Conservation (phyloP, 1,140 invertebrate species). For the Ips typographus region DNA sequence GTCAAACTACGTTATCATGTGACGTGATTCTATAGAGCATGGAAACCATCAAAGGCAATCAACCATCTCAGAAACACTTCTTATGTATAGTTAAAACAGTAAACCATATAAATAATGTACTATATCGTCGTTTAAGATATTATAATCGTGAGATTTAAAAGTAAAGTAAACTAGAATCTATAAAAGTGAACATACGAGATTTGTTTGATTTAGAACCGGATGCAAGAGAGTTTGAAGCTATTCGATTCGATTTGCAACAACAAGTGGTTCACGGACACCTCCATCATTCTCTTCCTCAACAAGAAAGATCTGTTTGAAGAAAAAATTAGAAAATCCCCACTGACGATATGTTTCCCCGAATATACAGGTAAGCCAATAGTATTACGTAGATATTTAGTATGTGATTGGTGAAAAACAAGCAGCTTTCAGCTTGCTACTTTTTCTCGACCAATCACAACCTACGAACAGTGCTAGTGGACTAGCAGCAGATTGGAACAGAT, state of each 20-base stretch:
- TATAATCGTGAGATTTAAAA: conserved; percentile 2
- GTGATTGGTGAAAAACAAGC: background rate
- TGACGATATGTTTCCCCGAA: conserved; percentile 94
- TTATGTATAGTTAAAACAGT: no score
- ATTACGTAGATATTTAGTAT: background rate
- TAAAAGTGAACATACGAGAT: background rate
- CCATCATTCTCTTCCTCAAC: conserved; percentile 96
- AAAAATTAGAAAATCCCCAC: conserved; percentile 86
- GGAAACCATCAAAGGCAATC: no score
- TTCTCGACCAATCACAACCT: background rate
- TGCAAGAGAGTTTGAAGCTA: conserved; percentile 92
- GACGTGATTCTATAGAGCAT: no score
- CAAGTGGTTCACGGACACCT: conserved; percentile 97
- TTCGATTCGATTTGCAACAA: conserved; percentile 98
- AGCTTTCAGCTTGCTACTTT: background rate
- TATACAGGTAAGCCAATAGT: conserved; percentile 69
- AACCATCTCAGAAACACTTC: no score
- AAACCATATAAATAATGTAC: no score
- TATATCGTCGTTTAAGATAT: no score
- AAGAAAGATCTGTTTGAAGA: conserved; percentile 97
- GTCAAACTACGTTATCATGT: no score
- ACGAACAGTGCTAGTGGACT: background rate
- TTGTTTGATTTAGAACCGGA: conserved; percentile 61
- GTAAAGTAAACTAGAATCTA: background rate
- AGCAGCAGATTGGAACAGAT: background rate